Conservation (phyloP, 2,797 vertebrate genomes). For the Chrosomus eos region DNA sequence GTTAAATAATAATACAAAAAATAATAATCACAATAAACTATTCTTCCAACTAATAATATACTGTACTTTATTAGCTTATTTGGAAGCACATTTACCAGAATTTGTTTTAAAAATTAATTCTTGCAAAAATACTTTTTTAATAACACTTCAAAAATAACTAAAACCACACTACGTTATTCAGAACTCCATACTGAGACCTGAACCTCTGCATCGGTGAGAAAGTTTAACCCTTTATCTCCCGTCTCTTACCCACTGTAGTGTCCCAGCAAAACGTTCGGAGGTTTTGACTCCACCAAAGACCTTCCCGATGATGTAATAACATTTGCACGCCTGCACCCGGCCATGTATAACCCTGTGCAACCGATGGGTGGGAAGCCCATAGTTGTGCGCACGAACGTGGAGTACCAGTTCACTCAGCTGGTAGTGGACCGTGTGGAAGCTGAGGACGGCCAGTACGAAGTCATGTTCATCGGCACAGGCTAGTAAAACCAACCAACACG, state of each 20-base stretch:
- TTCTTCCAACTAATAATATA: neutral
- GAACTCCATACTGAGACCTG: neutral
- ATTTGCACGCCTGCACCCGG: slow-evolving; percentile 94
- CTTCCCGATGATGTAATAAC: slow-evolving; percentile 98
- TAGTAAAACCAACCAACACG: slow-evolving; percentile 17
- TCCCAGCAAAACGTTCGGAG: slow-evolving; percentile 97
- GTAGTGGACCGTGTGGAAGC: slow-evolving; percentile 96
- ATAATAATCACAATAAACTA: neutral
- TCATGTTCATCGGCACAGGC: slow-evolving; percentile 99
- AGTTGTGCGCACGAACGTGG: slow-evolving; percentile 93
- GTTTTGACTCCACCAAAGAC: slow-evolving; percentile 97
- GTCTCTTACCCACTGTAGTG: slow-evolving; percentile 77
- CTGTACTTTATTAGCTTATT: neutral
- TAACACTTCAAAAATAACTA: neutral
- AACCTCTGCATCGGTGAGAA: neutral
- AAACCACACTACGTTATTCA: neutral
- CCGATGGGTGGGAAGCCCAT: slow-evolving; percentile 93
- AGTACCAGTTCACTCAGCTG: slow-evolving; percentile 96
- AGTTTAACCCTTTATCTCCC: neutral
- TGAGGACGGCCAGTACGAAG: slow-evolving; percentile 97
- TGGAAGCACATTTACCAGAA: neutral
- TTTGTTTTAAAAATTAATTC: neutral
- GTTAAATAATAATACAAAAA: neutral
- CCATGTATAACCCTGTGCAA: slow-evolving; percentile 95
- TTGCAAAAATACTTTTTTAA: neutral